Base-by-base conservation (phyloP, 2,888 invertebrate species). In the Ptychoptera contaminata region DNA sequence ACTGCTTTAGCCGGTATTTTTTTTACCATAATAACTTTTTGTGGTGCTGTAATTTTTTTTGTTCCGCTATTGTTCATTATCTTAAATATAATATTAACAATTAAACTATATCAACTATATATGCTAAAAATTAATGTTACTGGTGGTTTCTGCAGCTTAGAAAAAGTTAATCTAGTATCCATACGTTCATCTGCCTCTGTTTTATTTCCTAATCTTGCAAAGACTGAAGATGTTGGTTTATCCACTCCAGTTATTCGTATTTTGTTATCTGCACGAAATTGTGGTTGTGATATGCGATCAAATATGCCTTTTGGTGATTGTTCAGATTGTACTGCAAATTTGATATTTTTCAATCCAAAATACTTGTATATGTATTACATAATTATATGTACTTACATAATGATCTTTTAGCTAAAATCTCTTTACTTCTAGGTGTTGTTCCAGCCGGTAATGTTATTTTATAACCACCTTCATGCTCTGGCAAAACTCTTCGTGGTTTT, bases 381-480 rank as follows among this genome's bases (percentile, higher is more conserved):
- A 23, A 23, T 23, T 23, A 3, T 3, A 7, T 2, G 2, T 37
- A 47, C 59, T 52, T 55, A 64, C 64, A 51, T 47, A 58, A 54
- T 8, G 62, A 63, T 34, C 62, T 56, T 47, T 65, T 66, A 8
- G 62, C 64, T 16, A 66, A 47, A 34, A 71, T 66, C 50, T 69
- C 63, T 50, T 68, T 67, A 50, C 71, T 71, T 42, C 68, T 63
- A 34, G 65, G 63, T 1, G 71, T 72, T 8, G 63, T 67, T 1
- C 73, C 73, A 6, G 62, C 55, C 1, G 73, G 74, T 54, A 73
- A 60, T 46, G 65, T 71, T 2, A 73, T 67, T 54, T 69, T 72
- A 54, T 73, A 73, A 46, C 65, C 61, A 8, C 72, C 73, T 53
- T 73, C 73, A 52, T 73, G 70, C 51, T 72, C 72, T 1, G 72